Conservation (phyloP, 2,113 vertebrate genomes). For the Eubucco bourcierii region DNA sequence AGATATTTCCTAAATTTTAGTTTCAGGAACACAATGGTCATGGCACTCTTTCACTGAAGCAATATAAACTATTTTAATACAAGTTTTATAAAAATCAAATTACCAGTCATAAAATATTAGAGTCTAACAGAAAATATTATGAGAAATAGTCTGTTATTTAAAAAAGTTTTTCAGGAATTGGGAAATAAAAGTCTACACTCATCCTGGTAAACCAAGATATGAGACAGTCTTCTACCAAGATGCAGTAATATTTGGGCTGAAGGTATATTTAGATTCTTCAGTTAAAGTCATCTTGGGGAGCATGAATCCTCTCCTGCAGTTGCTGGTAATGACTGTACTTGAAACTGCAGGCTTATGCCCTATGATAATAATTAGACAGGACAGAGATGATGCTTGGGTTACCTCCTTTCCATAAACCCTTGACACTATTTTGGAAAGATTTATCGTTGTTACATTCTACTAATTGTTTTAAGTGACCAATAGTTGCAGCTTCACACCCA, state of each 20-base stretch:
- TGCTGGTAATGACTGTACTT: not conserved
- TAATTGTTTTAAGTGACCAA: not conserved
- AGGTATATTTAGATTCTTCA: constrained; percentile 5
- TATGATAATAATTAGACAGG: not conserved
- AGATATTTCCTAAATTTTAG: constrained; percentile 70
- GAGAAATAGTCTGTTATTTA: constrained; percentile 56
- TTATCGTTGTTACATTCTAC: not conserved
- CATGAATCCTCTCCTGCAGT: not conserved
- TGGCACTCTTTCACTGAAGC: constrained; percentile 37
- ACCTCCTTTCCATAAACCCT: not conserved
- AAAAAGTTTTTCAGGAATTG: constrained; percentile 31
- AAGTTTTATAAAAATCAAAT: constrained; percentile 58
- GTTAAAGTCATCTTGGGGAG: not conserved
- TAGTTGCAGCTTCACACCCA: not conserved
- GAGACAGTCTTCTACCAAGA: constrained; percentile 34
- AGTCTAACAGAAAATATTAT: constrained; percentile 54
- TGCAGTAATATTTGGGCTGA: not conserved
- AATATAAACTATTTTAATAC: constrained; percentile 53
- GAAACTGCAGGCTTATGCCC: not conserved
- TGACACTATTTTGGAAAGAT: not conserved
- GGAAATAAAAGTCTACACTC: not conserved
- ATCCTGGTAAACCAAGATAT: constrained; percentile 36
- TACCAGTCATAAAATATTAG: constrained; percentile 55
- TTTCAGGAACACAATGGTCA: constrained; percentile 59
- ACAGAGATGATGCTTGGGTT: not conserved